phyloP scores from a whole-genome alignment of 2,888 invertebrate genomes.

The Habroteleia sp. region DNA sequence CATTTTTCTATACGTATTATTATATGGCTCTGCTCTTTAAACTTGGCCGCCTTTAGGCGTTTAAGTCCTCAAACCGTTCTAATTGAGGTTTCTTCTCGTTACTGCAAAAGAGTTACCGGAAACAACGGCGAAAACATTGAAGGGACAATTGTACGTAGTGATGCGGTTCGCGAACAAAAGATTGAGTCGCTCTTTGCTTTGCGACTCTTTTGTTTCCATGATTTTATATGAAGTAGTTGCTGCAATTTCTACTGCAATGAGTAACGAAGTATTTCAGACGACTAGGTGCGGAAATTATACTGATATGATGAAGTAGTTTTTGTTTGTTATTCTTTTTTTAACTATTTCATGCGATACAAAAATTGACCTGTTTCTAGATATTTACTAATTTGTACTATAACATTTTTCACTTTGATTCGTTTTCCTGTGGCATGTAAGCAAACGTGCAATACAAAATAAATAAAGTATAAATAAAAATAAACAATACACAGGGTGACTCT shows the following conservation, averaged over 20 bases:
- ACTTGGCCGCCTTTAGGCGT: conserved; percentile 79
- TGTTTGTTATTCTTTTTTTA: conserved; percentile 10
- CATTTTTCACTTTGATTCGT: too few species aligned
- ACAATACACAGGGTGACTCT: too few species aligned
- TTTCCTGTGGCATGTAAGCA: too few species aligned
- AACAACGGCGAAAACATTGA: conserved; percentile 76
- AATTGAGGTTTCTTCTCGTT: conserved; percentile 81
- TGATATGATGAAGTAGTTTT: conserved; percentile 19
- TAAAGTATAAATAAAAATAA: too few species aligned
- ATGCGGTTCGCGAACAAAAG: conserved; percentile 63
- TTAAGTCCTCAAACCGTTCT: conserved; percentile 79
- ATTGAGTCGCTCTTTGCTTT: conserved; percentile 53
- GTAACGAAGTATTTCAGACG: conserved; percentile 70
- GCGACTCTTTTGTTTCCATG: conserved; percentile 56
- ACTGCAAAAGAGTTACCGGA: conserved; percentile 77
- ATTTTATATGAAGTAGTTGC: conserved; percentile 65
- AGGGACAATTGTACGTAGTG: conserved; percentile 73
- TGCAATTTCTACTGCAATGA: conserved; percentile 65
- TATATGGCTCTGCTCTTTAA: conserved; percentile 69
- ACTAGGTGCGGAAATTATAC: conserved; percentile 34
- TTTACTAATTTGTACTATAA: too few species aligned
- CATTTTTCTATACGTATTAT: conserved; percentile 58
- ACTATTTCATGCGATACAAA: neutral
- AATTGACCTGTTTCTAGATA: conserved; percentile 9
- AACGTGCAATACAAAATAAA: too few species aligned